Percentiles rank a stretch among this genome's conserved stretches.
phyloP scores from a whole-genome alignment of 1,140 invertebrate species.

The Cardiocondyla obscurior region DNA sequence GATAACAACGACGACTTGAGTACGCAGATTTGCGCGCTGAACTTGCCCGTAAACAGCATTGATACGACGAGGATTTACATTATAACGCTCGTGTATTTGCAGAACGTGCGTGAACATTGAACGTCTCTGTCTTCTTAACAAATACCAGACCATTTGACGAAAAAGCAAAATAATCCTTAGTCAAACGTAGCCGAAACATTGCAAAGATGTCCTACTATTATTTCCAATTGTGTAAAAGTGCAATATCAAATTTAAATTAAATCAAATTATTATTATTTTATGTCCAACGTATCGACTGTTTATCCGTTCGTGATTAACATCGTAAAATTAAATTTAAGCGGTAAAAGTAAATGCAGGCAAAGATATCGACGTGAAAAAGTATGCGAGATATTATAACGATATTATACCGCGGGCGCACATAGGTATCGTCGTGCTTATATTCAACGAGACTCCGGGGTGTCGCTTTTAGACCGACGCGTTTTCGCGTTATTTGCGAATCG shows the following conservation, averaged over 20 bases:
- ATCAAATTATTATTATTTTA: too few relatives aligned
- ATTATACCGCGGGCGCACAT: neutral
- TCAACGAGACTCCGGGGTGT: conserved; percentile 32
- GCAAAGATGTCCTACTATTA: neutral
- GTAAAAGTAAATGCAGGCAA: neutral
- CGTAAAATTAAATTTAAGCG: neutral
- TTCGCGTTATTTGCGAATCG: conserved; percentile 79
- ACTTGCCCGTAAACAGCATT: conserved; percentile 36
- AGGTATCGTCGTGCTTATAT: conserved; percentile 52
- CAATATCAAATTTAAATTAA: neutral
- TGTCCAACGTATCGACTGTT: too few relatives aligned
- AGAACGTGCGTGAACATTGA: conserved; percentile 30
- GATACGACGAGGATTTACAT: conserved; percentile 18
- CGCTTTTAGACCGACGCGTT: conserved; percentile 61
- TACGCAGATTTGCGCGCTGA: conserved; percentile 27
- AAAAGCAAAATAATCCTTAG: neutral
- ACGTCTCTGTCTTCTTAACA: conserved; percentile 21
- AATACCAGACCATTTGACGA: neutral
- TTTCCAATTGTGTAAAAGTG: neutral
- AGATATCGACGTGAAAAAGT: neutral
- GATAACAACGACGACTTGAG: conserved; percentile 28
- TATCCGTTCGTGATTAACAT: neutral
- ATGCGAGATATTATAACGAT: conserved; percentile 17
- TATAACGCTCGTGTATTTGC: conserved; percentile 29
- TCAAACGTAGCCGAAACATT: neutral